phyloP scores from a whole-genome alignment of 92 coral and sea anemone species.

The Diadumene lineata region DNA sequence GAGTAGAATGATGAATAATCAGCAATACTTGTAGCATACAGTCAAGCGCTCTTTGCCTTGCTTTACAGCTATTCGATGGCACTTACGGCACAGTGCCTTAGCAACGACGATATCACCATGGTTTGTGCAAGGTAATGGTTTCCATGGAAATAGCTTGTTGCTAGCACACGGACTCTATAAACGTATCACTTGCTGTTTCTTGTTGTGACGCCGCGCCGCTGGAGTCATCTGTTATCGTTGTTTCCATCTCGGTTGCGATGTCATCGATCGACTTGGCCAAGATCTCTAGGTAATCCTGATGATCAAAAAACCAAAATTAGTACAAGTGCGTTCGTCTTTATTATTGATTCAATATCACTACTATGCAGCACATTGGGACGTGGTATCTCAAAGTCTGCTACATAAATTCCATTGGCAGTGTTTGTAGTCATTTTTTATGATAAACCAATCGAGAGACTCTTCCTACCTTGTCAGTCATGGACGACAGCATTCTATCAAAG shows the following conservation, averaged over 20 bases:
- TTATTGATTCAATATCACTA: too few relatives aligned
- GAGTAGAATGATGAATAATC: neutral
- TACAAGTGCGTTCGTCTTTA: too few relatives aligned
- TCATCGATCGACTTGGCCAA: conserved; percentile 79
- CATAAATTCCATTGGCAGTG: too few relatives aligned
- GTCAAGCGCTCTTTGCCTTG: neutral
- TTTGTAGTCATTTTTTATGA: too few relatives aligned
- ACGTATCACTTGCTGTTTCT: conserved; percentile 31
- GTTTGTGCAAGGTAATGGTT: neutral
- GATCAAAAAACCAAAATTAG: neutral
- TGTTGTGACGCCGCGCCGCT: conserved; percentile 52
- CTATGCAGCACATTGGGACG: too few relatives aligned
- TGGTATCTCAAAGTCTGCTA: too few relatives aligned
- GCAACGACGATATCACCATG: conserved; percentile 2
- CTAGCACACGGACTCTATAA: conserved; percentile 62
- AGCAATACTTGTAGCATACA: neutral
- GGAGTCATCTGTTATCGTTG: conserved; percentile 84
- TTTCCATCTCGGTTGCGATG: conserved; percentile 73
- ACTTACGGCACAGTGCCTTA: neutral
- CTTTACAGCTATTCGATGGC: neutral
- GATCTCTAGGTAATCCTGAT: conserved; percentile 87
- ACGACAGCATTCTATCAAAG: conserved; percentile 85
- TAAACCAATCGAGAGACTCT: neutral
- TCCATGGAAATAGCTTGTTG: neutral
- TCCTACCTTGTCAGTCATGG: conserved; percentile 76